Evolutionary conservation across 2,113 vertebrate species (phyloP).

Genomic region (Urocolius indicus): DNA sequence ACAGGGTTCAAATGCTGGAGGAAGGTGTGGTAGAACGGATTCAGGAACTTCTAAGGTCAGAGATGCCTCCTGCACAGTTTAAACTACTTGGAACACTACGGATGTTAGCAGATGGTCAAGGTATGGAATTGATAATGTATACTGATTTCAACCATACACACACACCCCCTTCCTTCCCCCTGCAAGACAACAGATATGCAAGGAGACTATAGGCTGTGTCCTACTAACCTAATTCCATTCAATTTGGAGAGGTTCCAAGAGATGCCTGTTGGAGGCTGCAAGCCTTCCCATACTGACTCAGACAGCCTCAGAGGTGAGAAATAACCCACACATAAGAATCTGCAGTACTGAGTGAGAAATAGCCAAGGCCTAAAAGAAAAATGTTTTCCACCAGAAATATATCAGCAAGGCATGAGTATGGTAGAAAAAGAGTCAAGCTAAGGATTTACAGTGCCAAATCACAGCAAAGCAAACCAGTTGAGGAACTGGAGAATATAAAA

Average conservation of each 20-base stretch:
- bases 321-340: neutral
- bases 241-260: neutral
- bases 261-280: neutral
- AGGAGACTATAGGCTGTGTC: neutral
- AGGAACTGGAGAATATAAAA: neutral
- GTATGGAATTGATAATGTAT: constrained; percentile 39
- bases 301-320: neutral
- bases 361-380: neutral
- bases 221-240: neutral
- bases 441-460: neutral
- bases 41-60: constrained; percentile 81
- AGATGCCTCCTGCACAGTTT: constrained; percentile 87
- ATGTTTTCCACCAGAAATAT: neutral
- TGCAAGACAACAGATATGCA: neutral
- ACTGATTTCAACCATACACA: neutral
- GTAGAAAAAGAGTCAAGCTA: neutral
- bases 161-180: neutral
- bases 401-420: neutral
- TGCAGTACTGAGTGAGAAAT: neutral
- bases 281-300: neutral
- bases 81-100: constrained; percentile 87
- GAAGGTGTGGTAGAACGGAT: constrained; percentile 82
- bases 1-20: constrained; percentile 86
- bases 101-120: constrained; percentile 89
- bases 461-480: neutral